Percentiles rank a stretch among this genome's conserved stretches.
These are phyloP conservation scores for Dolichallabes microphthalmus DNA, from an alignment of 2,113 vertebrate genomes.

Conservation along the genomic window DNA sequence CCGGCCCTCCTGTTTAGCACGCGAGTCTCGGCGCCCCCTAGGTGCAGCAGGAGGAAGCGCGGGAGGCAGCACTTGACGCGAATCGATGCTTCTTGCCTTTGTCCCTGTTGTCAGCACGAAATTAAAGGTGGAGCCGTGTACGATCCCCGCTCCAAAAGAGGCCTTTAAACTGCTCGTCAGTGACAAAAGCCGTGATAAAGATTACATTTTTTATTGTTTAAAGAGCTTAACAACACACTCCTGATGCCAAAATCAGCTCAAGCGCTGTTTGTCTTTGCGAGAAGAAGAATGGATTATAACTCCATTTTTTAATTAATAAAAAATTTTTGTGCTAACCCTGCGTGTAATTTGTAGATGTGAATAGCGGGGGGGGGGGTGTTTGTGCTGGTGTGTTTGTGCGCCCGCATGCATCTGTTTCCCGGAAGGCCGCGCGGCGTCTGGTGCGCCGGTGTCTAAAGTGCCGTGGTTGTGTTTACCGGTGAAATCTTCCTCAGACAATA, in stretches of 20 bases:
- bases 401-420: constrained; percentile 33
- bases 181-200: constrained; percentile 66
- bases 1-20: not conserved
- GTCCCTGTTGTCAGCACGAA: constrained; percentile 72
- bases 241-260: constrained; percentile 33
- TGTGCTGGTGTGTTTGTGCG: constrained; percentile 31
- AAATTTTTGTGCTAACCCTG: not conserved
- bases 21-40: constrained; percentile 56
- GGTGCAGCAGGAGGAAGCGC: constrained; percentile 49
- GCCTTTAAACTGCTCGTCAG: constrained; percentile 69
- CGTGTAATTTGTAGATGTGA: not conserved
- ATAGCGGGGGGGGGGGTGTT: not conserved
- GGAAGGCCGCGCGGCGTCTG: constrained; percentile 20
- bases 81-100: constrained; percentile 73
- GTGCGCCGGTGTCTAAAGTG: constrained; percentile 18
- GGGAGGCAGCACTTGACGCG: constrained; percentile 38
- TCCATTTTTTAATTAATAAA: too few relatives aligned
- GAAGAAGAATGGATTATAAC: constrained; percentile 5
- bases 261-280: constrained; percentile 18
- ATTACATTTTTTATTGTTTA: constrained; percentile 63
- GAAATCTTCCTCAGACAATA: constrained; percentile 62
- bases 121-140: constrained; percentile 71
- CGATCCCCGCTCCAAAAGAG: constrained; percentile 63
- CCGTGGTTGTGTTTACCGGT: constrained; percentile 41
- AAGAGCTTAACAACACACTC: constrained; percentile 42